Evolutionary conservation across 1,140 invertebrate genomes (phyloP).

Genomic region (Frieseomelitta varia): DNA sequence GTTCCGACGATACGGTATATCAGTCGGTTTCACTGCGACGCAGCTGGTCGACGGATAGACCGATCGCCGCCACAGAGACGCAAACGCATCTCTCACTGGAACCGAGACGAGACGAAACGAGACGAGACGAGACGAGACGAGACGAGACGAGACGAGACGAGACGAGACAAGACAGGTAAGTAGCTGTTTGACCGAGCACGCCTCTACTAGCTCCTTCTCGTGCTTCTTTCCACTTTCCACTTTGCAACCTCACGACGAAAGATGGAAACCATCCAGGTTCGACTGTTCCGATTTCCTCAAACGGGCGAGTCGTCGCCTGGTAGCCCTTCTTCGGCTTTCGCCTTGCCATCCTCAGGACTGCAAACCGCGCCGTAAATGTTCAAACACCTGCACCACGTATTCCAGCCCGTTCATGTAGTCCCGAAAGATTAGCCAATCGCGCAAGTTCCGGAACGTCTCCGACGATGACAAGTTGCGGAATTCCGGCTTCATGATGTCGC

Average conservation of each 20-base stretch:
- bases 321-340: constrained; percentile 71
- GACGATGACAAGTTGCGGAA: constrained; percentile 78
- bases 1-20: constrained; percentile 28
- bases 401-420: constrained; percentile 86
- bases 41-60: constrained; percentile 23
- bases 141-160: neutral
- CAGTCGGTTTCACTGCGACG: constrained; percentile 7
- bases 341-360: constrained; percentile 73
- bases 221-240: neutral
- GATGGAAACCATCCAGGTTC: constrained; percentile 43
- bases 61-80: constrained; percentile 10
- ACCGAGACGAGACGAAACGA: neutral
- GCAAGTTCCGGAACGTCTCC: constrained; percentile 81
- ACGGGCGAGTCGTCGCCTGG: constrained; percentile 70
- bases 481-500: constrained; percentile 83
- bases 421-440: constrained; percentile 86
- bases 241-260: constrained; percentile 46
- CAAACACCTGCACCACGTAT: constrained; percentile 84
- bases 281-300: constrained; percentile 58
- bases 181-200: constrained; percentile 23
- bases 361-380: constrained; percentile 73
- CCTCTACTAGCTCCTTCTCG: neutral
- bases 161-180: neutral
- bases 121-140: no score
- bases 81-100: constrained; percentile 11